Evolutionary conservation across 2,797 vertebrate species (phyloP).

Genomic region (Myotis findleyi): DNA sequence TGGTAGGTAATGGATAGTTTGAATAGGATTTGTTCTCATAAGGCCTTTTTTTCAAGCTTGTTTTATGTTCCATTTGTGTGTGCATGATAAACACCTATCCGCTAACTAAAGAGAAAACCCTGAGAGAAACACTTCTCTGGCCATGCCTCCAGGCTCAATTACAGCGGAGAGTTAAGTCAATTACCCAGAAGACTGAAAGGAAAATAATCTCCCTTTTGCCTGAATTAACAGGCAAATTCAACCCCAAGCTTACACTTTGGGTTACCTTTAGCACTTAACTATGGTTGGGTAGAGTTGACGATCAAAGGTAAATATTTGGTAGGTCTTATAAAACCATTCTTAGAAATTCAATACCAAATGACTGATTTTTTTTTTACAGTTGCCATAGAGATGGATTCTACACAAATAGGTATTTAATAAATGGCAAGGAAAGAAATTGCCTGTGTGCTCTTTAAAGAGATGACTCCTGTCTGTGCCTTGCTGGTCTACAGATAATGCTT

Average conservation of each 20-base stretch:
- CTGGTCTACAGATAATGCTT: neutral
- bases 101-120: conserved; percentile 45
- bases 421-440: conserved; percentile 16
- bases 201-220: conserved; percentile 55
- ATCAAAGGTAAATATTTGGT: conserved; percentile 44
- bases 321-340: conserved; percentile 35
- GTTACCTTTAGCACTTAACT: conserved; percentile 23
- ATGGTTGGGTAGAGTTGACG: neutral
- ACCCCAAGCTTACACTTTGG: neutral
- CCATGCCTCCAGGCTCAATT: conserved; percentile 37
- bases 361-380: neutral
- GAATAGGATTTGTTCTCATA: conserved; percentile 62
- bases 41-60: conserved; percentile 20
- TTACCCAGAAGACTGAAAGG: conserved; percentile 66
- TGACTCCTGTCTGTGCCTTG: neutral
- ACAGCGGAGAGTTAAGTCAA: conserved; percentile 35
- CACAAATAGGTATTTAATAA: conserved; percentile 46
- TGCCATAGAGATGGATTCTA: neutral
- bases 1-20: conserved; percentile 38
- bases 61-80: conserved; percentile 53
- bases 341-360: conserved; percentile 56
- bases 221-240: conserved; percentile 7
- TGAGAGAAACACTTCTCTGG: conserved; percentile 50
- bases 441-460: neutral
- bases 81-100: conserved; percentile 66